Evolutionary conservation across 2,888 invertebrate genomes (phyloP).

Genomic region (Petrophora chlorosata): DNA sequence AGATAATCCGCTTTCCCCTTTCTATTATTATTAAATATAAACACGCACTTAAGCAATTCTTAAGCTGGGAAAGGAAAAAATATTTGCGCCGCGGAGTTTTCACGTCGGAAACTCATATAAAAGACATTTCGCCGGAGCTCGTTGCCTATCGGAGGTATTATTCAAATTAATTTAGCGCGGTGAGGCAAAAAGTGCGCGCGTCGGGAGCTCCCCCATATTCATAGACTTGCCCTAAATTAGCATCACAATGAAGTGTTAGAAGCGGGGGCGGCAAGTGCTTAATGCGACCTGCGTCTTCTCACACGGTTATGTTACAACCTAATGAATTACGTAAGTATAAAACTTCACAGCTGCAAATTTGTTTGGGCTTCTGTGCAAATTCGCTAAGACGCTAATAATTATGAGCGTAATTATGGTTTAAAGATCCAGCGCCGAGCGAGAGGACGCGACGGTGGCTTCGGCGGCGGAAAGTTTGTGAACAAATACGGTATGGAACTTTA

Average conservation of each 20-base stretch:
- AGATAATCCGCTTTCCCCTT: conserved; percentile 50
- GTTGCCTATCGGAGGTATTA: conserved; percentile 79
- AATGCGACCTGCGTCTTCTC: conserved; percentile 74
- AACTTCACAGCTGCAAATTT: conserved; percentile 68
- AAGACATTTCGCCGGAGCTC: conserved; percentile 72
- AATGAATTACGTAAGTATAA: conserved; percentile 75
- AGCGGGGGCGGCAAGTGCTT: conserved; percentile 72
- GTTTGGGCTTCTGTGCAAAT: conserved; percentile 58
- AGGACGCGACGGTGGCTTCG: conserved; percentile 36
- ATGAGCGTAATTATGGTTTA: conserved; percentile 32
- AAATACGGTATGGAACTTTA: conserved; percentile 48
- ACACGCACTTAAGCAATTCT: conserved; percentile 62
- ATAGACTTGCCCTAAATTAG: conserved; percentile 80
- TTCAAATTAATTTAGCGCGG: conserved; percentile 81
- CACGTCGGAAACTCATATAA: conserved; percentile 75
- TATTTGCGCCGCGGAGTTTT: conserved; percentile 61
- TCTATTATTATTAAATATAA: conserved; percentile 63
- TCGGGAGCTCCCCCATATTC: conserved; percentile 75
- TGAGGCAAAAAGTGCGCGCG: conserved; percentile 79
- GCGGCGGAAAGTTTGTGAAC: conserved; percentile 32
- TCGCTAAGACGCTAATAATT: conserved; percentile 54
- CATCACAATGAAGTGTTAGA: conserved; percentile 81
- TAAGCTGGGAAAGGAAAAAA: conserved; percentile 60
- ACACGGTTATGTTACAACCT: conserved; percentile 73
- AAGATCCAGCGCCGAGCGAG: conserved; percentile 18